Evolutionary conservation across 2,888 invertebrate species (phyloP).

Genomic region (Melinaea menophilus): DNA sequence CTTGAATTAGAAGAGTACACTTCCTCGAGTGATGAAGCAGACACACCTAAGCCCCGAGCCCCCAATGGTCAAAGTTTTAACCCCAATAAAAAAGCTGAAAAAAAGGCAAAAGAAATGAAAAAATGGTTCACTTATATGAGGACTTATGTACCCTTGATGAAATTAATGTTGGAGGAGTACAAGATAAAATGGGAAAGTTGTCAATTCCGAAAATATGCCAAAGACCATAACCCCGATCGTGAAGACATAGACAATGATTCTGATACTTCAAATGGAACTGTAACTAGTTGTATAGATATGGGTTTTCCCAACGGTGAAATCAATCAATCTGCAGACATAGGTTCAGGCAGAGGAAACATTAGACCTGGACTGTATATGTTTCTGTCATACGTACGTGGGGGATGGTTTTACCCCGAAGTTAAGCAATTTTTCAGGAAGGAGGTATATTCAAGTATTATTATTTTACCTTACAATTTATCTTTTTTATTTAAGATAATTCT

Average conservation of each 20-base stretch:
- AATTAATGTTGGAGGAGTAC: slow-evolving; percentile 1
- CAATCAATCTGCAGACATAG: neutral
- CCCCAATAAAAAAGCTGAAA: neutral
- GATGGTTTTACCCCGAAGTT: slow-evolving; percentile 8
- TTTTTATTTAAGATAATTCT: too few relatives aligned
- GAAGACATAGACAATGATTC: neutral
- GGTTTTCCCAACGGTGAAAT: slow-evolving; percentile 2
- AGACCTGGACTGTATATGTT: slow-evolving; percentile 1
- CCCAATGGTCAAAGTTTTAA: neutral
- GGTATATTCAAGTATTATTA: neutral
- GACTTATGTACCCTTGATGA: neutral
- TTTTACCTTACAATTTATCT: neutral
- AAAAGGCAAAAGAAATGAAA: neutral
- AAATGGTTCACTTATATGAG: neutral
- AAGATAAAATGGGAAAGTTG: slow-evolving; percentile 5
- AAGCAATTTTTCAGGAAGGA: slow-evolving; percentile 7
- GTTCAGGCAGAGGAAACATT: slow-evolving; percentile 1
- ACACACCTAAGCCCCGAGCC: neutral
- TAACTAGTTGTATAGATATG: neutral
- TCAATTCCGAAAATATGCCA: slow-evolving; percentile 4
- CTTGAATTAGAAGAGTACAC: neutral
- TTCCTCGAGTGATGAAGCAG: slow-evolving; percentile 2
- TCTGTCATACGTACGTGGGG: slow-evolving; percentile 8
- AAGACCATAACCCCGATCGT: neutral
- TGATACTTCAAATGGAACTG: slow-evolving; percentile 2